Evolutionary conservation across 2,113 vertebrate genomes (phyloP).

Genomic region (Acrocephalus kingi): DNA sequence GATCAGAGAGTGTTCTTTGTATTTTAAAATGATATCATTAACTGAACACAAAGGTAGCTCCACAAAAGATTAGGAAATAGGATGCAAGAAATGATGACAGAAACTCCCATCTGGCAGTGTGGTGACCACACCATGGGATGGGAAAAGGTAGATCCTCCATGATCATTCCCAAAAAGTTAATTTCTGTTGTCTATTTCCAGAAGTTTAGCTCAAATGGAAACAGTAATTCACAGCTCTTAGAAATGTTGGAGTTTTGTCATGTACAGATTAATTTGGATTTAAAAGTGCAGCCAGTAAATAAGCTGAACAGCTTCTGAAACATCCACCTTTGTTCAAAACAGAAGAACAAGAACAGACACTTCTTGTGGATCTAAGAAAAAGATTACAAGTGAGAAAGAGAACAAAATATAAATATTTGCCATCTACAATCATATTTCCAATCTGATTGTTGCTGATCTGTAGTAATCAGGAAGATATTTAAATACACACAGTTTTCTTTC

Average conservation of each 20-base stretch:
- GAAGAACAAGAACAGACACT: background rate
- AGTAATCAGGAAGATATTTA: background rate
- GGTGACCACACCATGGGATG: no score
- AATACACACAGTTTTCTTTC: background rate
- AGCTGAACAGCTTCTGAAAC: background rate
- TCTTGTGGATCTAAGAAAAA: background rate
- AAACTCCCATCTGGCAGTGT: background rate
- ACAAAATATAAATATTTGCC: background rate
- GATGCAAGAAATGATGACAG: background rate
- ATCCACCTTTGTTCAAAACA: background rate
- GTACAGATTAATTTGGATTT: background rate
- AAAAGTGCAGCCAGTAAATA: background rate
- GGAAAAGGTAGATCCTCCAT: background rate
- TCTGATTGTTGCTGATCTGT: background rate
- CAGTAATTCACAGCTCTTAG: background rate
- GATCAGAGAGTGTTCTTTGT: background rate
- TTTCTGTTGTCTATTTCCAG: background rate
- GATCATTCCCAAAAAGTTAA: background rate
- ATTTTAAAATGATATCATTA: background rate
- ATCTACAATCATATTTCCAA: background rate
- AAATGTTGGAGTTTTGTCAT: background rate
- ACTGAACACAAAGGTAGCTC: background rate
- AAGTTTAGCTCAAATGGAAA: background rate
- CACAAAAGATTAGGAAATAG: background rate
- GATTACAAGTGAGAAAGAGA: background rate